Percentiles rank a stretch among this genome's conserved stretches.
Evolutionary conservation across 2,797 vertebrate genomes (phyloP).

Genomic region (Lates japonicus): DNA sequence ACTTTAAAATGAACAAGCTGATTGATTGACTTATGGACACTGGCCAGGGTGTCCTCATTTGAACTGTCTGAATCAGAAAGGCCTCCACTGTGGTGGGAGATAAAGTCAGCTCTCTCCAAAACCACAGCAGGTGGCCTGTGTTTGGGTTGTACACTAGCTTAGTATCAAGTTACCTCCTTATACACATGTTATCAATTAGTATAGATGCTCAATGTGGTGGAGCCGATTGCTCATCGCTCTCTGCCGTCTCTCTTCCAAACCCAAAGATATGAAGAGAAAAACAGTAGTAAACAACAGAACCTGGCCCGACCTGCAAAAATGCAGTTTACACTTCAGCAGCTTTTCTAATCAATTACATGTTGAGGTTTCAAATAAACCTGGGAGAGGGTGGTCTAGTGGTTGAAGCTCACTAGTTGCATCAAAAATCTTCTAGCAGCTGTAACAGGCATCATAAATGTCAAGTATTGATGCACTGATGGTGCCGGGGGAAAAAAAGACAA

Average conservation of each 20-base stretch:
- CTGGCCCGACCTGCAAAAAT: conserved; percentile 49
- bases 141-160: conserved; percentile 75
- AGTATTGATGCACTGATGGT: conserved; percentile 26
- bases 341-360: conserved; percentile 59
- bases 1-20: conserved; percentile 55
- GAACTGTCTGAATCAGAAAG: conserved; percentile 74
- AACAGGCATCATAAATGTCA: conserved; percentile 18
- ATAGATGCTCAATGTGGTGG: conserved; percentile 54
- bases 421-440: conserved; percentile 23
- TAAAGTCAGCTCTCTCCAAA: conserved; percentile 60
- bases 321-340: conserved; percentile 64
- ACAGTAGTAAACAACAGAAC: conserved; percentile 52
- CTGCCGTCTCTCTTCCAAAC: conserved; percentile 42
- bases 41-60: conserved; percentile 78
- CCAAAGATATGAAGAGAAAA: conserved; percentile 41
- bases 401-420: conserved; percentile 26
- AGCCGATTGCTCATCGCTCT: conserved; percentile 55
- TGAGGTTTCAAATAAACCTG: conserved; percentile 54
- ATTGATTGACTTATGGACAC: conserved; percentile 74
- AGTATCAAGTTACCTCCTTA: conserved; percentile 70
- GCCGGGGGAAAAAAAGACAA: background rate
- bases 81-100: conserved; percentile 69
- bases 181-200: conserved; percentile 80
- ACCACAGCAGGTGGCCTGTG: conserved; percentile 84
- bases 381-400: conserved; percentile 46